Percentiles rank a stretch among this genome's conserved stretches.
Conservation (phyloP, 2,888 invertebrate species). For the Clostera curtula region DNA sequence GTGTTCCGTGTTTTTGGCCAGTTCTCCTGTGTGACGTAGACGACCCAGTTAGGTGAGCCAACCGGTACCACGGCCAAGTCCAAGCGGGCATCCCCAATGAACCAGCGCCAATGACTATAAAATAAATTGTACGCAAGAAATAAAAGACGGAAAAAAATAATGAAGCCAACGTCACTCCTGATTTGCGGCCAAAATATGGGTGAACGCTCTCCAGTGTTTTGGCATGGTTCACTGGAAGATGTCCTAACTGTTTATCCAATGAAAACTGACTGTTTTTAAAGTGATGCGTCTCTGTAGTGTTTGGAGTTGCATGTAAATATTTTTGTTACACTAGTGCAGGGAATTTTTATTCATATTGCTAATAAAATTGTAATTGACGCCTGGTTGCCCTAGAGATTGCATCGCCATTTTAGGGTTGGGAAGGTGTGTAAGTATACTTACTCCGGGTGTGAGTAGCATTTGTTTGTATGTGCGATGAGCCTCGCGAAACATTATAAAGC, state of each 20-base stretch:
- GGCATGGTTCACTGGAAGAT: slow-evolving; percentile 62
- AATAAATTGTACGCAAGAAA: slow-evolving; percentile 66
- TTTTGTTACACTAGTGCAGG: too few relatives aligned
- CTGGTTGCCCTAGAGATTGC: too few relatives aligned
- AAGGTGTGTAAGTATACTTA: too few relatives aligned
- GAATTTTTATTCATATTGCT: too few relatives aligned
- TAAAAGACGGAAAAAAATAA: slow-evolving; percentile 65
- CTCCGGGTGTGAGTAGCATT: too few relatives aligned
- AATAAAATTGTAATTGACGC: too few relatives aligned
- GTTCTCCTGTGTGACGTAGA: slow-evolving; percentile 62
- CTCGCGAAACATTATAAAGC: too few relatives aligned
- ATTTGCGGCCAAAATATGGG: slow-evolving; percentile 70
- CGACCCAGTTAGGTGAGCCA: slow-evolving; percentile 72
- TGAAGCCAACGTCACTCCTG: slow-evolving; percentile 60
- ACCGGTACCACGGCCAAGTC: slow-evolving; percentile 72
- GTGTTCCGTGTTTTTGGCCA: slow-evolving; percentile 69
- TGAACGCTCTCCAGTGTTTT: slow-evolving; percentile 71
- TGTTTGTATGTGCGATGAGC: too few relatives aligned
- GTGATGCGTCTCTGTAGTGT: slow-evolving; percentile 18
- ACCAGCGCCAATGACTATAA: slow-evolving; percentile 74
- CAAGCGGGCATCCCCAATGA: slow-evolving; percentile 70
- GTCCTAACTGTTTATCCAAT: slow-evolving; percentile 67
- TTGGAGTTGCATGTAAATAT: too few relatives aligned
- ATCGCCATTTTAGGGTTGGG: too few relatives aligned
- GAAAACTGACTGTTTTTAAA: slow-evolving; percentile 47